A percentile compares a stretch with the other conserved stretches of the same genome.
Evolutionary conservation across 2,113 vertebrate species (phyloP).

Genomic region (Turnix velox): DNA sequence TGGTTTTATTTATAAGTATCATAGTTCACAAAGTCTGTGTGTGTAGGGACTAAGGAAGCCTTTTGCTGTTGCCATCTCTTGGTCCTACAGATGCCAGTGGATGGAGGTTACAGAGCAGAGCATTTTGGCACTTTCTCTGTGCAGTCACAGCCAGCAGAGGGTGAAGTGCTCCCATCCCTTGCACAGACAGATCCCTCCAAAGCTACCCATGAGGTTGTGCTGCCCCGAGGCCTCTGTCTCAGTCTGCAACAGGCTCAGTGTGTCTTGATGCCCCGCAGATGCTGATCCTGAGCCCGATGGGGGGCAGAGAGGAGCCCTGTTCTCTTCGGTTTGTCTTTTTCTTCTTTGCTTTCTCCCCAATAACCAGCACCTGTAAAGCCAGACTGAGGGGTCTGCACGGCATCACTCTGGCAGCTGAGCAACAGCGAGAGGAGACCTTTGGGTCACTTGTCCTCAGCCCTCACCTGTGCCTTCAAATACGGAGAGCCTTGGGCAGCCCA

Average conservation of each 20-base stretch:
- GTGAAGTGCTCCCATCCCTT: not conserved
- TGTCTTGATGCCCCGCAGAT: not conserved
- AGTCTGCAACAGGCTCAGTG: no score
- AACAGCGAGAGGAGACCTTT: not conserved
- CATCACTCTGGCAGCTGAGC: no score
- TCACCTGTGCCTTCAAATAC: not conserved
- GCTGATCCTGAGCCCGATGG: not conserved
- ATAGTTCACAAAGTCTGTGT: not conserved
- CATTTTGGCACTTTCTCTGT: not conserved
- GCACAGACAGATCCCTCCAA: not conserved
- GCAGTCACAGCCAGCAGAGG: not conserved
- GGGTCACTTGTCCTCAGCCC: not conserved
- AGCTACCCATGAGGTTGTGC: not conserved
- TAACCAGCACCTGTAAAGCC: not conserved
- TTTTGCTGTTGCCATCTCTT: not conserved
- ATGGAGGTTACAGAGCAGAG: no score
- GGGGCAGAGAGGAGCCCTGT: not conserved
- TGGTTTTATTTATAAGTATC: not conserved
- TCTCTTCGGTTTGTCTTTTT: no score
- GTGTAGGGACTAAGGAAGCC: not conserved
- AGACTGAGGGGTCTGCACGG: no score
- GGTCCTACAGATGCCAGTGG: not conserved
- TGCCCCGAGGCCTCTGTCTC: not conserved
- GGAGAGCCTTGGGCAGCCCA: not conserved
- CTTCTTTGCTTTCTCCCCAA: not conserved